A percentile compares a stretch with the other conserved stretches of the same genome.
Conservation (phyloP, 2,888 invertebrate genomes). For the Microctonus brassicae region DNA sequence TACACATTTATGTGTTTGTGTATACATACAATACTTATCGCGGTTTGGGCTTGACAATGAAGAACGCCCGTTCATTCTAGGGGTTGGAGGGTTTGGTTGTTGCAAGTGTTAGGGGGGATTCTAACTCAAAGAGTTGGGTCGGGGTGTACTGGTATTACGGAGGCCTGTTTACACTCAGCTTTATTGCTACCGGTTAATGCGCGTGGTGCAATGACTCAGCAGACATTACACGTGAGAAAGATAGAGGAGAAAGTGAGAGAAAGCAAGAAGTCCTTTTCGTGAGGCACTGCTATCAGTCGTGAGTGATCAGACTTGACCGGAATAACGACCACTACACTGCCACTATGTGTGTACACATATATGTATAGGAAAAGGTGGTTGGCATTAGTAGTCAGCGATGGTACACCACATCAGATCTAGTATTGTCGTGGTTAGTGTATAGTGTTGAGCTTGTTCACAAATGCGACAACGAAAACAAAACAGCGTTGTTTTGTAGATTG, state of each 20-base stretch:
- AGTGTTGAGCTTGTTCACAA: slow-evolving; percentile 22
- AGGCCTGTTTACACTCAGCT: slow-evolving; percentile 60
- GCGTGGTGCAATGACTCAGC: slow-evolving; percentile 57
- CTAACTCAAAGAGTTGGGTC: slow-evolving; percentile 40
- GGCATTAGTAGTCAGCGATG: slow-evolving; percentile 11
- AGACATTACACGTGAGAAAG: slow-evolving; percentile 37
- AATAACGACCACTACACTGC: slow-evolving; percentile 1
- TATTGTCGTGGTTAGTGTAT: neutral
- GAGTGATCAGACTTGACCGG: slow-evolving; percentile 52
- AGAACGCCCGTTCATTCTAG: slow-evolving; percentile 21
- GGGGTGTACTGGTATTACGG: slow-evolving; percentile 4
- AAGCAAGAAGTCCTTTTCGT: slow-evolving; percentile 54
- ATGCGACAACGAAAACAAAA: slow-evolving; percentile 17
- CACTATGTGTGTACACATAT: neutral
- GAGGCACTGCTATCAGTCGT: slow-evolving; percentile 60
- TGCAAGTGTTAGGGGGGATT: slow-evolving; percentile 11
- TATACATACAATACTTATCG: neutral
- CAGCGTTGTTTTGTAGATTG: too few relatives aligned
- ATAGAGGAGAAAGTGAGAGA: neutral
- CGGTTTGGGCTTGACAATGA: slow-evolving; percentile 39
- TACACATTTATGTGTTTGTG: too few relatives aligned
- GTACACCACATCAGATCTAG: neutral
- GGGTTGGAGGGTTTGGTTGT: slow-evolving; percentile 10
- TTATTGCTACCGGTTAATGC: slow-evolving; percentile 62
- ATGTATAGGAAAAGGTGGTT: slow-evolving; percentile 8